Percentiles rank a stretch among this genome's conserved stretches.
Evolutionary conservation across 2,888 invertebrate species (phyloP).

Genomic region (Conistra vaccinii): DNA sequence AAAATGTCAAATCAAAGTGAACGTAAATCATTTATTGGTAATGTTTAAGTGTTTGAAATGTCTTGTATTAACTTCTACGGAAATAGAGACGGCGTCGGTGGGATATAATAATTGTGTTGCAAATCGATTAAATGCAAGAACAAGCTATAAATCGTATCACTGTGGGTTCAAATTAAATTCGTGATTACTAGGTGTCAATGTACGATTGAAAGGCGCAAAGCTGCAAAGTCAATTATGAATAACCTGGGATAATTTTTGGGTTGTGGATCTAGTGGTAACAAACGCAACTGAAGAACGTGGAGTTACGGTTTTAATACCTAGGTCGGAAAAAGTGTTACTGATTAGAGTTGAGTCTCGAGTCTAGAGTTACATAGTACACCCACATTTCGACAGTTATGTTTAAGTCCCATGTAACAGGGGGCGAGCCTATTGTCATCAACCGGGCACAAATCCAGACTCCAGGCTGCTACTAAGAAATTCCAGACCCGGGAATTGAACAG

Average conservation of each 20-base stretch:
- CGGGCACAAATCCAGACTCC: too few relatives aligned
- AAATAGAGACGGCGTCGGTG: constrained; percentile 20
- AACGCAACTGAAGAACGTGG: neutral
- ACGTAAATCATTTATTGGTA: constrained; percentile 53
- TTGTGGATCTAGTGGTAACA: neutral
- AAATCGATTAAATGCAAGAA: constrained; percentile 24
- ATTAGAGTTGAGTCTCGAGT: too few relatives aligned
- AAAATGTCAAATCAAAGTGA: constrained; percentile 61
- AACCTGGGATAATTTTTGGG: neutral
- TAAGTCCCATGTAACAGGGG: too few relatives aligned
- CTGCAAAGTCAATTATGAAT: neutral
- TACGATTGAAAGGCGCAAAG: neutral
- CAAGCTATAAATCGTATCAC: constrained; percentile 27
- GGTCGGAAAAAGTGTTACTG: neutral
- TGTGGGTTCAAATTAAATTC: constrained; percentile 24
- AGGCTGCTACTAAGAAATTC: too few relatives aligned
- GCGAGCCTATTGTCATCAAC: too few relatives aligned
- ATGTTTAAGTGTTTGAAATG: constrained; percentile 39
- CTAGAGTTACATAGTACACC: too few relatives aligned
- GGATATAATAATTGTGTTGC: constrained; percentile 34
- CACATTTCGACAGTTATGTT: too few relatives aligned
- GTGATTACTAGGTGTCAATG: constrained; percentile 25
- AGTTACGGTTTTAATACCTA: too few relatives aligned
- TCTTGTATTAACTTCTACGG: constrained; percentile 37
- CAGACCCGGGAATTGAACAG: too few relatives aligned